Conservation (phyloP, 2,797 vertebrate species). For the Gymnothorax javanicus region DNA sequence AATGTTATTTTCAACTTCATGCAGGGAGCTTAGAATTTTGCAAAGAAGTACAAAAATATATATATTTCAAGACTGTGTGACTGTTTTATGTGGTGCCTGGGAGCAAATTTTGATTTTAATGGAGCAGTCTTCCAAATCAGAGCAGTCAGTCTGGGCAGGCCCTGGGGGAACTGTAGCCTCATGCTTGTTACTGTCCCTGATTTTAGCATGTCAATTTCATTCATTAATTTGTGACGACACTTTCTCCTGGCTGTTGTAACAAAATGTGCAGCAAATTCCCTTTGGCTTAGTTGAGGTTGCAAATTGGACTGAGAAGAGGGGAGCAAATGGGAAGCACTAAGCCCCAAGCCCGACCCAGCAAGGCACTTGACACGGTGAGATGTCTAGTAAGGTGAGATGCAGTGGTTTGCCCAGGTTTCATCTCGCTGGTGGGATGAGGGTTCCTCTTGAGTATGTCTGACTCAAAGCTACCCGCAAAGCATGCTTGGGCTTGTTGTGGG, state of each 20-base stretch:
- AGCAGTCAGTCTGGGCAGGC: slow-evolving; percentile 62
- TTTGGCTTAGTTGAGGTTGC: slow-evolving; percentile 61
- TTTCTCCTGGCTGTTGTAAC: slow-evolving; percentile 58
- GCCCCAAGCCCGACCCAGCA: slow-evolving; percentile 59
- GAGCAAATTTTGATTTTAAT: slow-evolving; percentile 60
- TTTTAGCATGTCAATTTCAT: slow-evolving; percentile 66
- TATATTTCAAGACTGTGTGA: slow-evolving; percentile 24
- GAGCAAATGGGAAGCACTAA: slow-evolving; percentile 52
- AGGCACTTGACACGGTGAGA: slow-evolving; percentile 53
- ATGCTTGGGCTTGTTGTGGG: slow-evolving; percentile 53
- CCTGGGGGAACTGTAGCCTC: slow-evolving; percentile 55
- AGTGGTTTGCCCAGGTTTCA: slow-evolving; percentile 52
- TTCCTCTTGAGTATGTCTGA: slow-evolving; percentile 23
- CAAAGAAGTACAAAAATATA: neutral
- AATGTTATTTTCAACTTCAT: neutral
- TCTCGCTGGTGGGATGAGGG: slow-evolving; percentile 54
- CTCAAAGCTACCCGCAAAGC: slow-evolving; percentile 50
- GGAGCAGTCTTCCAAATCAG: slow-evolving; percentile 54
- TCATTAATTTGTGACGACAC: slow-evolving; percentile 69
- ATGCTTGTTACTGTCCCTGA: slow-evolving; percentile 65
- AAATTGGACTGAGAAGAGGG: slow-evolving; percentile 46
- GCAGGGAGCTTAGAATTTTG: neutral
- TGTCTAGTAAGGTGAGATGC: slow-evolving; percentile 41
- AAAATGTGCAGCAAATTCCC: slow-evolving; percentile 47
- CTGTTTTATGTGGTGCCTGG: slow-evolving; percentile 37